A percentile compares a stretch with the other conserved stretches of the same genome.
Evolutionary conservation across 2,888 invertebrate genomes (phyloP).

Genomic region (Cordilura impudica): DNA sequence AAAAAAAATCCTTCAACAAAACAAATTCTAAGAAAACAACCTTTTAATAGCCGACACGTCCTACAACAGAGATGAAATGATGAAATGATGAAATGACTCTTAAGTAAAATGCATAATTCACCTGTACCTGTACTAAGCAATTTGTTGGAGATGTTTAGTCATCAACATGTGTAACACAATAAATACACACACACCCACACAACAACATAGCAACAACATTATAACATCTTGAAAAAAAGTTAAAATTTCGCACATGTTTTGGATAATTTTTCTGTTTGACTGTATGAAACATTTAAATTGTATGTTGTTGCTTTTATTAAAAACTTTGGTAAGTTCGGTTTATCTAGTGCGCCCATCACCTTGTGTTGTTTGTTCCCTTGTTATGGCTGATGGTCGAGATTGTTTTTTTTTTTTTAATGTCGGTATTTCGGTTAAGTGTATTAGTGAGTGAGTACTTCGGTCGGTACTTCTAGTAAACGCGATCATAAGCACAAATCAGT

Average conservation of each 20-base stretch:
- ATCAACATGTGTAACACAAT: constrained; percentile 58
- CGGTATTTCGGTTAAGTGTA: constrained; percentile 11
- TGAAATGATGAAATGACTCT: not conserved
- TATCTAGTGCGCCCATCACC: constrained; percentile 74
- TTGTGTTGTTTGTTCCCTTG: constrained; percentile 33
- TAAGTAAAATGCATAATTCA: constrained; percentile 16
- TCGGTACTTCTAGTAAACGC: constrained; percentile 40
- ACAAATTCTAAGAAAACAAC: constrained; percentile 31
- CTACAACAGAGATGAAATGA: constrained; percentile 28
- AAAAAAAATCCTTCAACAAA: constrained; percentile 33
- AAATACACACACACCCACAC: constrained; percentile 9
- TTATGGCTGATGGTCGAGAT: constrained; percentile 21
- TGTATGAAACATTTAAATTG: not conserved
- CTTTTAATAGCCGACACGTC: constrained; percentile 26
- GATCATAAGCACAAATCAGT: constrained; percentile 35
- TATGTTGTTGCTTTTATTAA: not conserved
- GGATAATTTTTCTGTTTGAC: constrained; percentile 61
- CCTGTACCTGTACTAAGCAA: not conserved
- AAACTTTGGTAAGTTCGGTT: constrained; percentile 45
- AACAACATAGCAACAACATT: no score
- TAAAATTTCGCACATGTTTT: constrained; percentile 67
- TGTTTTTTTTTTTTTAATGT: constrained; percentile 4
- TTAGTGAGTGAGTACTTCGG: not conserved
- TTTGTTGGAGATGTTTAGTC: constrained; percentile 65
- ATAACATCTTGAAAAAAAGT: constrained; percentile 60